A percentile compares a stretch with the other conserved stretches of the same genome.
phyloP scores from a whole-genome alignment of 2,888 invertebrate genomes.

The Leucophenga maculata region DNA sequence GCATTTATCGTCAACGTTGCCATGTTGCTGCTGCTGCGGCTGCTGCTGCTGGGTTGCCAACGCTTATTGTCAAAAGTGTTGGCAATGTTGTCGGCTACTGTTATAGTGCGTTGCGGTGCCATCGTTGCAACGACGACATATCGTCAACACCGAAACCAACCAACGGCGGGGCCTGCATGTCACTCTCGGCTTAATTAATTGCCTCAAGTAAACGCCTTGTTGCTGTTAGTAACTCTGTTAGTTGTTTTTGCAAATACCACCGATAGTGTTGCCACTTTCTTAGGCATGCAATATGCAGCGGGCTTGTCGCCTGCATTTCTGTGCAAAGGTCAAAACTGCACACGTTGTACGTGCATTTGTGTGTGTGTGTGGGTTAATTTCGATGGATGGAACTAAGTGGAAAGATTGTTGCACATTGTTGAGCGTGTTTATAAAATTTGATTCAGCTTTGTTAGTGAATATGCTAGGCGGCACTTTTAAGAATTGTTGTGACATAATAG shows the following conservation, averaged over 20 bases:
- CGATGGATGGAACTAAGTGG: conserved; percentile 64
- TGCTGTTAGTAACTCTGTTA: not conserved
- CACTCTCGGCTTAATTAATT: conserved; percentile 57
- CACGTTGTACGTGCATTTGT: conserved; percentile 31
- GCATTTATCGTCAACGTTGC: conserved; percentile 22
- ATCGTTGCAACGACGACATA: not conserved
- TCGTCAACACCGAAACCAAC: not conserved
- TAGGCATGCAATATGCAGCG: too few species aligned
- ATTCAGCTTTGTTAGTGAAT: not conserved
- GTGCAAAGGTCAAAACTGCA: conserved; percentile 32
- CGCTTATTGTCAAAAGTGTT: conserved; percentile 9
- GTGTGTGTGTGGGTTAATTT: conserved; percentile 43
- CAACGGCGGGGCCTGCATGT: conserved; percentile 1
- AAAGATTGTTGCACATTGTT: conserved; percentile 58
- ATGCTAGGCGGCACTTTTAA: not conserved
- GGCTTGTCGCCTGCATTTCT: too few species aligned
- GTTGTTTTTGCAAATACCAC: not conserved
- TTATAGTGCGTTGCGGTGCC: not conserved
- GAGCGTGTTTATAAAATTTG: conserved; percentile 59
- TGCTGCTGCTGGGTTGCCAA: conserved; percentile 37
- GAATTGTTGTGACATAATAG: not conserved
- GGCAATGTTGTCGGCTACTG: conserved; percentile 5
- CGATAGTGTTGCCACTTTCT: not conserved
- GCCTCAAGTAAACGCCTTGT: conserved; percentile 38
- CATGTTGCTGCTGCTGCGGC: conserved; percentile 28